Conservation (phyloP, 2,888 invertebrate genomes). For the Oscheius onirici region DNA sequence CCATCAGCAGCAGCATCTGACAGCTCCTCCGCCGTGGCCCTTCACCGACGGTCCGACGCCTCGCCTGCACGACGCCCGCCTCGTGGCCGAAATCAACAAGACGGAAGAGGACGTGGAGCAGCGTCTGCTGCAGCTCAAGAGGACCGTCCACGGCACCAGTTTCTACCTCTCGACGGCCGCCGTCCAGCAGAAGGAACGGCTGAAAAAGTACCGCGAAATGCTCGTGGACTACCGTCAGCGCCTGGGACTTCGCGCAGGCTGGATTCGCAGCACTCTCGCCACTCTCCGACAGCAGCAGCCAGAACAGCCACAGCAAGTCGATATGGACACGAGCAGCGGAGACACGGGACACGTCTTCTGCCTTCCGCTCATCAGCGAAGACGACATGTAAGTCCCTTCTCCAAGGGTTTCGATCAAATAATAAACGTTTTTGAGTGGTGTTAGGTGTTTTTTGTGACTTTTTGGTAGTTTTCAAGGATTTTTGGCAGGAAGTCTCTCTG, state of each 20-base stretch:
- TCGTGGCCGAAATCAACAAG: not conserved
- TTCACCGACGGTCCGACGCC: not conserved
- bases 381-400: too few relatives aligned
- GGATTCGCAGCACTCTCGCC: constrained; percentile 1
- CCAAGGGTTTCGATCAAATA: too few relatives aligned
- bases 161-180: constrained; percentile 15
- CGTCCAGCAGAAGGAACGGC: not conserved
- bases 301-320: not conserved
- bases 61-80: not conserved
- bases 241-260: not conserved
- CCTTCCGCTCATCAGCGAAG: too few relatives aligned
- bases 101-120: constrained; percentile 9
- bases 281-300: too few relatives aligned
- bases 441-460: not conserved
- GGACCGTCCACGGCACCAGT: constrained; percentile 6
- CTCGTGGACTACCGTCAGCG: constrained; percentile 6
- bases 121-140: not conserved
- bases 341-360: not conserved
- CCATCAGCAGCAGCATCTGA: too few relatives aligned
- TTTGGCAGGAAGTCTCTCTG: too few relatives aligned
- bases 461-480: not conserved
- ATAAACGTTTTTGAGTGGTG: not conserved
- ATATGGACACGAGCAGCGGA: not conserved
- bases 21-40: constrained; percentile 3
- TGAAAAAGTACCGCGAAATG: not conserved